These are phyloP conservation scores for Macaria liturata DNA, from an alignment of 2,888 invertebrate genomes.

Conservation along the genomic window DNA sequence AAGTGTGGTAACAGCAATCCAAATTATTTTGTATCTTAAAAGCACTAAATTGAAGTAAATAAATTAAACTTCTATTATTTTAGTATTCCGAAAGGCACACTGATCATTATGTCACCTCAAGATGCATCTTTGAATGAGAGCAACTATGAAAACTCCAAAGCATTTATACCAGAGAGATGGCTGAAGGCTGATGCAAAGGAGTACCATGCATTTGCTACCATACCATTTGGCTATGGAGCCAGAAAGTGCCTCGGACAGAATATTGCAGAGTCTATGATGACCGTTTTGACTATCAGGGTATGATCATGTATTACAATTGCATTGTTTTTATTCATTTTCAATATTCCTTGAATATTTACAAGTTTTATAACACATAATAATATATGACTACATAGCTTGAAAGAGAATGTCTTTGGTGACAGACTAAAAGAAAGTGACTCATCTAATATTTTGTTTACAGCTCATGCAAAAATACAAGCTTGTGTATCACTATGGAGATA, in stretches of 20 bases:
- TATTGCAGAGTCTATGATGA: slow-evolving; percentile 84
- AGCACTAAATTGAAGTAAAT: too few species aligned
- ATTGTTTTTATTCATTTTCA: too few species aligned
- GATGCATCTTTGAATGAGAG: slow-evolving; percentile 84
- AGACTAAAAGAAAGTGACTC: background rate
- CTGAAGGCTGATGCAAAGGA: slow-evolving; percentile 63
- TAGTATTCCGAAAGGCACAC: slow-evolving; percentile 82
- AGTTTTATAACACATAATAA: background rate
- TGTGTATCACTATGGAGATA: slow-evolving; percentile 87
- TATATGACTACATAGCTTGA: background rate
- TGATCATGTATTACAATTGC: slow-evolving; percentile 12
- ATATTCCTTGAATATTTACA: too few species aligned
- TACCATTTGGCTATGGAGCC: slow-evolving; percentile 86
- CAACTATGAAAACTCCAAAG: slow-evolving; percentile 85
- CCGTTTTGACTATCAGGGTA: slow-evolving; percentile 82
- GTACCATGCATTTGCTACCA: slow-evolving; percentile 81
- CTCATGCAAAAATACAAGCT: slow-evolving; percentile 84
- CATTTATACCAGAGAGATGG: slow-evolving; percentile 86
- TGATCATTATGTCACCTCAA: slow-evolving; percentile 86
- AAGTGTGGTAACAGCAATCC: too few species aligned
- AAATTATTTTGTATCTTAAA: too few species aligned
- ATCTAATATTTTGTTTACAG: slow-evolving; percentile 60
- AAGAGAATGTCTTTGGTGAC: background rate
- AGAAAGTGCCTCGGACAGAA: slow-evolving; percentile 85
- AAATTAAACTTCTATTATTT: too few species aligned